A percentile compares a stretch with the other conserved stretches of the same genome.
Conservation (phyloP, 2,113 vertebrate genomes). For the Corapipo altera region DNA sequence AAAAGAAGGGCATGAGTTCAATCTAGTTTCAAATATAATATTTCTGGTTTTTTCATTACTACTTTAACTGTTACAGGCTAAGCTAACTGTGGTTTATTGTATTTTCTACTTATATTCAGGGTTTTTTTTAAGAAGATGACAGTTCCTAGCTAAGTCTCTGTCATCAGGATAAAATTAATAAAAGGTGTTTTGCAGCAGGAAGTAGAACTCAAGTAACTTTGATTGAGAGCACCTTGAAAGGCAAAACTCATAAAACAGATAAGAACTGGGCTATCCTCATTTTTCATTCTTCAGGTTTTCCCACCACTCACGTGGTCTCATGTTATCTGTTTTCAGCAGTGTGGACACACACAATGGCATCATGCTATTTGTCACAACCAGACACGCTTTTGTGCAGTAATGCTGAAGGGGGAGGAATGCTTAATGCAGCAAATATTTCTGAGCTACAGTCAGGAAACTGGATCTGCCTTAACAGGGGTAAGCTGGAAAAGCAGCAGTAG, state of each 20-base stretch:
- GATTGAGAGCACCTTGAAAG: background rate
- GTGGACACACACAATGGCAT: background rate
- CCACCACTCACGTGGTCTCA: background rate
- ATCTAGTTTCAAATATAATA: background rate
- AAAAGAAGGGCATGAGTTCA: background rate
- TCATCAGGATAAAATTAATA: background rate
- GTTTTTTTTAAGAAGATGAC: background rate
- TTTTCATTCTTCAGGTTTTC: background rate
- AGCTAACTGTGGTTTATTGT: background rate
- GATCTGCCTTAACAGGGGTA: fast-evolving
- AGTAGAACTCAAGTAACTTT: background rate
- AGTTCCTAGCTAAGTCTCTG: background rate
- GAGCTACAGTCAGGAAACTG: background rate
- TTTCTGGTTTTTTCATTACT: background rate
- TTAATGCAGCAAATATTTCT: background rate
- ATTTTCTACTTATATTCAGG: background rate
- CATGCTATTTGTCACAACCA: background rate
- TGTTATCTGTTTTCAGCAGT: background rate
- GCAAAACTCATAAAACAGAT: background rate
- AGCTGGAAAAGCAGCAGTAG: background rate
- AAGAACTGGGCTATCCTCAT: background rate
- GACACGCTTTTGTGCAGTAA: background rate
- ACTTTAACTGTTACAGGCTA: background rate
- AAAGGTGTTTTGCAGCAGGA: background rate
- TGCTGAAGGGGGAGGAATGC: background rate